These are phyloP conservation scores for Theristus sp. DNA, from an alignment of 2,888 invertebrate species.

Conservation along the genomic window DNA sequence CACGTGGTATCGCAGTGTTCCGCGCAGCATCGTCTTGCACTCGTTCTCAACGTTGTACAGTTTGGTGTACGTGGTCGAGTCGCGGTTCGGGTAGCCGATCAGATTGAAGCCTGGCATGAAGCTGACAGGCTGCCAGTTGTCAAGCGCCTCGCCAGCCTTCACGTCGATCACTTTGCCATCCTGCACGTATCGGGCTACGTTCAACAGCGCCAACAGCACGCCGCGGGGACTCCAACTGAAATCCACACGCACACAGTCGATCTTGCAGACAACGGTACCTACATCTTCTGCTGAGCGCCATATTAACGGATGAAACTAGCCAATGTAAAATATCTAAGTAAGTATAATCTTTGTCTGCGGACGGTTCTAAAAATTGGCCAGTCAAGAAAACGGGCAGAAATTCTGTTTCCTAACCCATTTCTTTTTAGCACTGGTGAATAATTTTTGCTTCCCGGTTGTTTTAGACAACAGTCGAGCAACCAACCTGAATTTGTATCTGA, in stretches of 20 bases:
- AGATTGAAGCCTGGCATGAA: conserved; percentile 89
- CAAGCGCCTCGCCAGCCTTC: conserved; percentile 55
- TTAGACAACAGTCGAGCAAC: neutral
- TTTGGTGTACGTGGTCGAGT: conserved; percentile 68
- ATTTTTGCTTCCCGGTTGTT: neutral
- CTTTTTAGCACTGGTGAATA: no score
- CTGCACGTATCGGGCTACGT: conserved; percentile 65
- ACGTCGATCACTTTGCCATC: conserved; percentile 47
- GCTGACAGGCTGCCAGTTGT: conserved; percentile 53
- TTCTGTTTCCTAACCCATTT: no score
- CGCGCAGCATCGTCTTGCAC: conserved; percentile 66
- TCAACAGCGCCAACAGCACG: conserved; percentile 69
- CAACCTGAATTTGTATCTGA: conserved; percentile 28
- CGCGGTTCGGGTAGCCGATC: conserved; percentile 89
- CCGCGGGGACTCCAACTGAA: conserved; percentile 94
- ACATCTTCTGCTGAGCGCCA: no score
- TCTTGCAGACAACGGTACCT: no score
- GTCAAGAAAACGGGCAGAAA: no score
- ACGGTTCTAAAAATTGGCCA: no score
- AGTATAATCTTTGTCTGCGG: no score
- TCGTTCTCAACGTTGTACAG: conserved; percentile 60
- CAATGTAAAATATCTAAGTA: neutral
- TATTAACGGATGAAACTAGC: no score
- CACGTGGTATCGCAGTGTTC: conserved; percentile 59
- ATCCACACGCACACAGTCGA: no score